Conservation (phyloP, 2,113 vertebrate genomes). For the Ifrita kowaldi region DNA sequence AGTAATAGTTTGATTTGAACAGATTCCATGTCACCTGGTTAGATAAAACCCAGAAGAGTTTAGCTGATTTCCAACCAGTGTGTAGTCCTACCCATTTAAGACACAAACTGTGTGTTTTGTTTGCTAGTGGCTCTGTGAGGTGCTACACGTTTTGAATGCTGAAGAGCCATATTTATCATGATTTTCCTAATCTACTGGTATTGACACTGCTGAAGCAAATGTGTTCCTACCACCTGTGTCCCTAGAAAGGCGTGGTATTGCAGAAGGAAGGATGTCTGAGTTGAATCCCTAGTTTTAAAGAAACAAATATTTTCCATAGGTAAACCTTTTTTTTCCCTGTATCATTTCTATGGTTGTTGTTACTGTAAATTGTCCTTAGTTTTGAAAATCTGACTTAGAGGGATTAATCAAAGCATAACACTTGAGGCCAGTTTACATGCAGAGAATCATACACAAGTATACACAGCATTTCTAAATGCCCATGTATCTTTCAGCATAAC, state of each 20-base stretch:
- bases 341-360: not conserved
- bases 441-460: not conserved
- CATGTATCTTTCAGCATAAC: not conserved
- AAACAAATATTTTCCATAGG: not conserved
- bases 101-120: not conserved
- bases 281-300: not conserved
- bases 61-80: not conserved
- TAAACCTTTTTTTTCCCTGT: not conserved
- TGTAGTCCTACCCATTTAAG: not conserved
- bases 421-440: not conserved
- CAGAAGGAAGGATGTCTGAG: not conserved
- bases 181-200: not conserved
- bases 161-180: not conserved
- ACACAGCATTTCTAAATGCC: not conserved
- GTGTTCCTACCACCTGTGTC: not conserved
- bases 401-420: slow-evolving; percentile 10
- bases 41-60: not conserved
- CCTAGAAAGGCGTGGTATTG: not conserved
- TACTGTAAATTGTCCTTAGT: not conserved
- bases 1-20: not conserved
- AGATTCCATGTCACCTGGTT: not conserved
- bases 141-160: not conserved
- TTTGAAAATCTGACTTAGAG: not conserved
- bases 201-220: not conserved
- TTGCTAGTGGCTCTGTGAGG: not conserved